Evolutionary conservation across 2,888 invertebrate species (phyloP), one percentile per base, ranked within the genome.

Genomic region (Mylabris sibirica): DNA sequence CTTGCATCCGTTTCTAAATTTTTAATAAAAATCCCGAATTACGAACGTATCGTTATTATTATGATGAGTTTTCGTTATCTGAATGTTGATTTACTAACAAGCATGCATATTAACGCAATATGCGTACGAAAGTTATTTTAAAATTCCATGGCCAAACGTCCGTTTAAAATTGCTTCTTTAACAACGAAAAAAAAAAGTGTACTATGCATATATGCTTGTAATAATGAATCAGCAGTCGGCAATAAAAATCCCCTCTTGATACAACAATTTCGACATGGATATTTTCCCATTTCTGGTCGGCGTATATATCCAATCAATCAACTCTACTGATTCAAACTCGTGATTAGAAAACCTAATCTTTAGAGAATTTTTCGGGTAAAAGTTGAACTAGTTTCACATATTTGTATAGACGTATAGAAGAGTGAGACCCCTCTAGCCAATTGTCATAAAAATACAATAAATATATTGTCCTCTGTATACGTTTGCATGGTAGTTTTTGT

Each of bases 121-220:
- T 53, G 53, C 53, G 53, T 53, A 53, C 53, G 53, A 53, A 53
- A 53, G 53, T 53, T 53, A 53, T 53, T 53, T 53, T 5, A 12
- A 53, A 53, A 53, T 53, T 53, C 53, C 53, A 53, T 24, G 53
- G 53, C 22, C 53, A 53, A 53, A 53, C 53, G 53, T 53, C 53
- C 53, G 53, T 53, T 53, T 24, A 22, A 22, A 22, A 22, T 22
- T 22, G 22, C 22, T 53, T 53, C 53, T 53, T 14, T 12, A 24
- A 53, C 11, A 11, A 53, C 11, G 12, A 53, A 24, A 53, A 12
- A 12, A 14, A 12, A 53, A 24, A n/a, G n/a, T n/a, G n/a, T n/a
- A n/a, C n/a, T n/a, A n/a, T n/a, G n/a, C n/a, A n/a, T n/a, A n/a
- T n/a, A n/a, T n/a, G n/a, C n/a, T 4, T 22, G 24, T 11, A 53